Conservation (phyloP, 2,888 invertebrate genomes). For the Eristalinus aeneus region DNA sequence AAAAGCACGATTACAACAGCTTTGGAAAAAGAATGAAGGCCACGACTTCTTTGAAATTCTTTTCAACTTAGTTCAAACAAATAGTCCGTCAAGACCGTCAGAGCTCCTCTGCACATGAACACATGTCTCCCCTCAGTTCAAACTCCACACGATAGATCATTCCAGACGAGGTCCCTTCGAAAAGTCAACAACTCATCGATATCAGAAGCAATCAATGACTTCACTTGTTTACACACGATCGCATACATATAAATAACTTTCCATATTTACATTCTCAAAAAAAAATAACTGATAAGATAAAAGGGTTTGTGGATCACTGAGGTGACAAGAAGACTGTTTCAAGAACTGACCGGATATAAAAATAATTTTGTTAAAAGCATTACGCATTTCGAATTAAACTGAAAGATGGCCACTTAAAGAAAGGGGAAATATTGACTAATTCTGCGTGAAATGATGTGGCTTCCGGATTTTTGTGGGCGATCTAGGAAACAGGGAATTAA, state of each 20-base stretch:
- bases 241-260: not conserved
- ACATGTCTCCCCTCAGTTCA: too few species aligned
- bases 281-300: conserved; percentile 31
- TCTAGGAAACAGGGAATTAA: not conserved
- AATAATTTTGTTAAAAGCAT: not conserved
- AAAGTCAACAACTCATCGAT: not conserved
- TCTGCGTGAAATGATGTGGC: not conserved
- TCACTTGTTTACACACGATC: conserved; percentile 1
- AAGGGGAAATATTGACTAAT: not conserved
- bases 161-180: not conserved
- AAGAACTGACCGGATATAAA: not conserved
- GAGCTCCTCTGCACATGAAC: too few species aligned
- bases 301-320: not conserved
- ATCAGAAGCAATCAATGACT: conserved; percentile 6
- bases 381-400: not conserved
- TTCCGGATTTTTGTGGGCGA: not conserved
- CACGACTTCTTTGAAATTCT: too few species aligned
- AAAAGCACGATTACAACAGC: too few species aligned
- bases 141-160: not conserved
- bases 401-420: not conserved
- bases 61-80: too few species aligned
- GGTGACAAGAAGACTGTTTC: not conserved
- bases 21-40: too few species aligned
- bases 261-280: not conserved
- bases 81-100: too few species aligned